Percentiles rank a stretch among this genome's conserved stretches.
phyloP scores from a whole-genome alignment of 2,113 vertebrate genomes.

The Vanacampus margaritifer region DNA sequence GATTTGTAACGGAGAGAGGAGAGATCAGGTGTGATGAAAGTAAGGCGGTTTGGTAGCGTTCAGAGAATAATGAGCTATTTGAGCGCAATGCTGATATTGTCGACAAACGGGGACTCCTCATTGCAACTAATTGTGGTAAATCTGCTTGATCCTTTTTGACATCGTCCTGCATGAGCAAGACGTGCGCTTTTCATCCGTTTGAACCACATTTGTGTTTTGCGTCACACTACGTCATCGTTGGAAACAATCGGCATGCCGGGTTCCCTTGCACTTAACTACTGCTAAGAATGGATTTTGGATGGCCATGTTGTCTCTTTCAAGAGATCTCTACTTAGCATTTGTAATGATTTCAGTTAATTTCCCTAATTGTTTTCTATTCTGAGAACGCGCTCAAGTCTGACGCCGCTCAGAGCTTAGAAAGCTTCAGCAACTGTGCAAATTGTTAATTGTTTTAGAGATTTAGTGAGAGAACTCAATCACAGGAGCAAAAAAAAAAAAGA shows the following conservation, averaged over 20 bases:
- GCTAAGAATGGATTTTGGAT: neutral
- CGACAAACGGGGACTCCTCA: neutral
- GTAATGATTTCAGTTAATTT: neutral
- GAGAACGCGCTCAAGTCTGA: neutral
- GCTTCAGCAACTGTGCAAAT: neutral
- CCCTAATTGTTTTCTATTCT: neutral
- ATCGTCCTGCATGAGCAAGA: neutral
- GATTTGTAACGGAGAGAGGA: constrained; percentile 10
- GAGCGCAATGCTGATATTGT: neutral
- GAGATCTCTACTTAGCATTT: neutral
- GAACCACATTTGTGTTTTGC: neutral
- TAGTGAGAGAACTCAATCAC: neutral
- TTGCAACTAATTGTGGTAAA: neutral
- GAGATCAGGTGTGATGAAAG: constrained; percentile 7
- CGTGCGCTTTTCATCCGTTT: neutral
- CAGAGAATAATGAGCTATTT: neutral
- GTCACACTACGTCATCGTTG: neutral
- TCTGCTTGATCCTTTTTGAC: neutral
- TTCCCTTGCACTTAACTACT: neutral
- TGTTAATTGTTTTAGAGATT: constrained; percentile 2
- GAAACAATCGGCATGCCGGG: neutral
- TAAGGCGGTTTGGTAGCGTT: neutral
- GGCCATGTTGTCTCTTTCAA: neutral
- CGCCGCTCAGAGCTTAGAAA: neutral
- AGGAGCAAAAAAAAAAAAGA: neutral